A percentile compares a stretch with the other conserved stretches of the same genome.
These are phyloP conservation scores for Sinohyriopsis cumingii DNA, from an alignment of 2,888 invertebrate genomes.

Conservation along the genomic window DNA sequence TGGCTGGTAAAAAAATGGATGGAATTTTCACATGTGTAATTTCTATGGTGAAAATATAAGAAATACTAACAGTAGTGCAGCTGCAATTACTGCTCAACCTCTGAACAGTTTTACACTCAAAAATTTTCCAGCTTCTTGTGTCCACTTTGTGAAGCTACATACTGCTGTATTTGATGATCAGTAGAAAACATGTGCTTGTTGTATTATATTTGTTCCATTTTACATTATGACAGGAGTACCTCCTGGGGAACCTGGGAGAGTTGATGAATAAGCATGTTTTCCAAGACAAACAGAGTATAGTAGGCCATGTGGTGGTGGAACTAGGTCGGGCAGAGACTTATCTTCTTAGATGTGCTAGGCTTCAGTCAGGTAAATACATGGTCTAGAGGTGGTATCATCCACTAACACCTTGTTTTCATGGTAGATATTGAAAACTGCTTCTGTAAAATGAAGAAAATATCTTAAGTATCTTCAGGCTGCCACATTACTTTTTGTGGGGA, in stretches of 20 bases:
- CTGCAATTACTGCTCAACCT: no score
- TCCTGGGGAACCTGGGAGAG: slow-evolving; percentile 74
- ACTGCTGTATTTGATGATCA: neutral
- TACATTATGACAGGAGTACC: slow-evolving; percentile 70
- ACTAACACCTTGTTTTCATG: no score
- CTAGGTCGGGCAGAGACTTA: slow-evolving; percentile 77
- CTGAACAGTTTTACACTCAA: no score
- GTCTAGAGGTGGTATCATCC: neutral
- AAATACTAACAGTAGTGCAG: no score
- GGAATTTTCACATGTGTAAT: no score
- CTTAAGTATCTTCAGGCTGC: no score
- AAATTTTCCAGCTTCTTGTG: no score
- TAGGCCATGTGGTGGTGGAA: slow-evolving; percentile 76
- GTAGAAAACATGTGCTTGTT: neutral
- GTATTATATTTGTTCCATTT: slow-evolving; percentile 8
- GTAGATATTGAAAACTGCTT: no score
- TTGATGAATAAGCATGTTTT: slow-evolving; percentile 76
- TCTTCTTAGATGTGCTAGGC: slow-evolving; percentile 74
- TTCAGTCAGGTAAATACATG: slow-evolving; percentile 69
- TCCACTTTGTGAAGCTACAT: neutral
- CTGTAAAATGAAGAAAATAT: no score
- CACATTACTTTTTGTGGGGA: no score
- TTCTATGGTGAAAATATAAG: no score
- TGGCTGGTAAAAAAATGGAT: no score
- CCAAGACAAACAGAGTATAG: slow-evolving; percentile 72